Base-by-base conservation (phyloP, 2,113 vertebrate species). In the Cacatua alba region DNA sequence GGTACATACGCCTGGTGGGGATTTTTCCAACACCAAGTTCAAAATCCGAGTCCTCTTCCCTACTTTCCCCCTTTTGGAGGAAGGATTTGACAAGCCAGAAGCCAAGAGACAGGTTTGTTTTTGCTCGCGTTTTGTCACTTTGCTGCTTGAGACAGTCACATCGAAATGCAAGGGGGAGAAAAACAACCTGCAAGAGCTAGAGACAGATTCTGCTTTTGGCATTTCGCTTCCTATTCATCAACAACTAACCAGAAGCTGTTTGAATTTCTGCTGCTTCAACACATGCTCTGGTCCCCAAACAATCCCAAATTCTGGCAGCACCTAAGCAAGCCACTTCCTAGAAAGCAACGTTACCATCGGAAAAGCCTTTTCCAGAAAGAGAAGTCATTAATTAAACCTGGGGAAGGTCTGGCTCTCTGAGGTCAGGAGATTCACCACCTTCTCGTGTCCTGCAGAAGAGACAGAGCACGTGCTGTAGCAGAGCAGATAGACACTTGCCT, bases 401-500 rank as follows among this genome's bases (percentile, higher is more conserved):
- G 57, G 0, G 9, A 3, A n/a, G 48, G 63, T 10, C 67, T 65
- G 75, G 35, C 70, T 33, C 31, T 46, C 60, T 6, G 39, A 46
- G 49, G 25, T 44, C 90, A n/a, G 88, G 82, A 5, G 5, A 14
- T 39, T 44, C 71, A 29, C 26, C 28, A 11, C 0, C 41, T 71
- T 19, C 82, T 26, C 0, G 6, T 8, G 21, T 41, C 90, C 94
- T 72, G 82, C 82, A 60, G 82, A 31, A 78, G 23, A 91, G 92
- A 72, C 81, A 85, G 79, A 86, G 86, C 82, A 46, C 55, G 59
- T 2, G 10, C 23, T 3, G 41, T 5, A 44, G 51, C 67, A 86
- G 60, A 87, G 92, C 81, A 35, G 87, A 29, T 17, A 71, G 70
- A 70, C 91, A 98, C 98, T 99, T 98, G 98, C 98, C 98, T 98